Evolutionary conservation across 2,888 invertebrate species (phyloP).

Genomic region (Protophormia terraenovae): DNA sequence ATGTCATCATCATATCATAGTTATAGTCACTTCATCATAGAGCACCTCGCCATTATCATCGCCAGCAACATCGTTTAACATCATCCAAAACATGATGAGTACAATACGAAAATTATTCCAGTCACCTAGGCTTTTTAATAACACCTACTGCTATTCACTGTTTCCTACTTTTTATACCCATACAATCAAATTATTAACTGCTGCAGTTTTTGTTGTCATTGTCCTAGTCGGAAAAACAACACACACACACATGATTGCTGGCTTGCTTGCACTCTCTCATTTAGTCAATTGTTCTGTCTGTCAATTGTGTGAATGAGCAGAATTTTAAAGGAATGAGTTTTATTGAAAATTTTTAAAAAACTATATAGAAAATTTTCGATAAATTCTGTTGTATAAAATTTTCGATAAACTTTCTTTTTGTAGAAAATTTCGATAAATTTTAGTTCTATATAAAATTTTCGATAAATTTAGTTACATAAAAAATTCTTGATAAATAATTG

Average conservation of each 20-base stretch:
- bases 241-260: too few relatives aligned
- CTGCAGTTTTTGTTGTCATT: slow-evolving; percentile 12
- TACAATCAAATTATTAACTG: background rate
- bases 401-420: too few relatives aligned
- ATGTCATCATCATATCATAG: background rate
- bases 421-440: too few relatives aligned
- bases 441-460: too few relatives aligned
- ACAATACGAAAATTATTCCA: slow-evolving; percentile 32
- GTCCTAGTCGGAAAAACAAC: slow-evolving; percentile 41
- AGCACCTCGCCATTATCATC: slow-evolving; percentile 27
- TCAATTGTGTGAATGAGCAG: slow-evolving; percentile 1
- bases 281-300: slow-evolving; percentile 28
- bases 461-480: too few relatives aligned
- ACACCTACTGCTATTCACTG: slow-evolving; percentile 59
- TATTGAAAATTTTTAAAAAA: too few relatives aligned
- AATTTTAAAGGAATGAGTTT: background rate
- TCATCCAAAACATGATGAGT: slow-evolving; percentile 29
- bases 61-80: slow-evolving; percentile 44
- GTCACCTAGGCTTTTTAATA: slow-evolving; percentile 57
- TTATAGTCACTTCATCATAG: slow-evolving; percentile 24
- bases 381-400: too few relatives aligned
- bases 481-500: too few relatives aligned
- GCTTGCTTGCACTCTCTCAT: background rate
- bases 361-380: too few relatives aligned
- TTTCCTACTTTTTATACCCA: background rate